A percentile compares a stretch with the other conserved stretches of the same genome.
Evolutionary conservation across 2,113 vertebrate genomes (phyloP).

Genomic region (Catharus bicknelli): DNA sequence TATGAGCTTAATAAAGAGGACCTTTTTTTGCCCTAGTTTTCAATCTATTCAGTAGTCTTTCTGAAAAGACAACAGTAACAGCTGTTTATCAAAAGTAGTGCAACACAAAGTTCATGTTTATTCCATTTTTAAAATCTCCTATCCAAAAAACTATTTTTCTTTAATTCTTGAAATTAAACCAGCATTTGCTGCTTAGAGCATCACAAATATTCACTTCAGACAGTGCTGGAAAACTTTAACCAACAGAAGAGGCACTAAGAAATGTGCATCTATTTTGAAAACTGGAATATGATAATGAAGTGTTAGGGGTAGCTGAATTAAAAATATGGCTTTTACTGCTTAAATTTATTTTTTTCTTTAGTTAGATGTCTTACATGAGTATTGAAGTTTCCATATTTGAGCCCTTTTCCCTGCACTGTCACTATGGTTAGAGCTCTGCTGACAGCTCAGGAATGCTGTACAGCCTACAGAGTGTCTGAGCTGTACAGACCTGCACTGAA

Average conservation of each 20-base stretch:
- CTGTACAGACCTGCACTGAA: background rate
- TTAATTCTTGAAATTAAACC: background rate
- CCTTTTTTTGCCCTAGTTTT: background rate
- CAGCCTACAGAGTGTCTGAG: background rate
- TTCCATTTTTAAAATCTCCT: background rate
- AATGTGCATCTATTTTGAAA: background rate
- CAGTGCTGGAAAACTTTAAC: background rate
- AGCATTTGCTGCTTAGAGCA: background rate
- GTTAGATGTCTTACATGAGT: background rate
- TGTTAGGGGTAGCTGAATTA: background rate
- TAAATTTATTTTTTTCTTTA: background rate
- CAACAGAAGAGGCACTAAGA: background rate
- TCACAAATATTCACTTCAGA: background rate
- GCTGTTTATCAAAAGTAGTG: background rate
- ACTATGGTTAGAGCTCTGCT: background rate
- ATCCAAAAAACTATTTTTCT: background rate
- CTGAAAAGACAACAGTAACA: background rate
- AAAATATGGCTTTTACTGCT: background rate
- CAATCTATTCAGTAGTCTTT: background rate
- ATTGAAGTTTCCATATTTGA: background rate
- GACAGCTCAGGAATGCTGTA: background rate
- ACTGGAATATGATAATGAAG: background rate
- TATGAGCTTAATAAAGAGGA: background rate
- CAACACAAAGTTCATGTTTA: background rate
- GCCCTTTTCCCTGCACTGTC: background rate